Conservation (phyloP, 2,888 invertebrate species). For the Omphaloscelis lunosa region DNA sequence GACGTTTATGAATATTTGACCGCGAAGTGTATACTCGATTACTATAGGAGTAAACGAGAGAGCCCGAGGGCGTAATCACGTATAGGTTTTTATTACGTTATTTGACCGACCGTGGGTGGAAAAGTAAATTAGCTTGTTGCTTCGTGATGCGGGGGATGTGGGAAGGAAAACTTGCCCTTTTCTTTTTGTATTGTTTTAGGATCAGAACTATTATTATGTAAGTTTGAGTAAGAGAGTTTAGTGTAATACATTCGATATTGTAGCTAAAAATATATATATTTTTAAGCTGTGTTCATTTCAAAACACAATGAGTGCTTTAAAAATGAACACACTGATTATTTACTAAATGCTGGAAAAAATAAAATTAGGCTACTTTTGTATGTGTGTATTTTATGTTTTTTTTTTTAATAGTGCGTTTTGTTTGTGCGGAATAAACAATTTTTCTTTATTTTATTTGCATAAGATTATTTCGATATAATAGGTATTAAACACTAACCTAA, state of each 20-base stretch:
- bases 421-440: too few relatives aligned
- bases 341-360: neutral
- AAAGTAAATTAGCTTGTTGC: conserved; percentile 60
- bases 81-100: conserved; percentile 65
- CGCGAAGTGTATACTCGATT: conserved; percentile 50
- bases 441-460: neutral
- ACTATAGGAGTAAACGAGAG: conserved; percentile 50
- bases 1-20: conserved; percentile 62
- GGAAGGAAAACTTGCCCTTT: conserved; percentile 25
- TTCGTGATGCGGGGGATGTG: conserved; percentile 20
- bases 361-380: neutral
- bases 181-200: conserved; percentile 47
- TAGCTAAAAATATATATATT: neutral
- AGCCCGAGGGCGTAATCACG: conserved; percentile 56
- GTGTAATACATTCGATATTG: neutral
- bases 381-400: too few relatives aligned
- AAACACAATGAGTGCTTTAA: too few relatives aligned
- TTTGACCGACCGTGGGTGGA: conserved; percentile 50
- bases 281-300: neutral
- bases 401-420: too few relatives aligned
- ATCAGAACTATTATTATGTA: conserved; percentile 10
- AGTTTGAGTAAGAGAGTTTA: neutral
- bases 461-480: too few relatives aligned
- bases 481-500: neutral
- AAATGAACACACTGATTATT: too few relatives aligned